Evolutionary conservation across 2,797 vertebrate species (phyloP).

Genomic region (Xenopus petersii): DNA sequence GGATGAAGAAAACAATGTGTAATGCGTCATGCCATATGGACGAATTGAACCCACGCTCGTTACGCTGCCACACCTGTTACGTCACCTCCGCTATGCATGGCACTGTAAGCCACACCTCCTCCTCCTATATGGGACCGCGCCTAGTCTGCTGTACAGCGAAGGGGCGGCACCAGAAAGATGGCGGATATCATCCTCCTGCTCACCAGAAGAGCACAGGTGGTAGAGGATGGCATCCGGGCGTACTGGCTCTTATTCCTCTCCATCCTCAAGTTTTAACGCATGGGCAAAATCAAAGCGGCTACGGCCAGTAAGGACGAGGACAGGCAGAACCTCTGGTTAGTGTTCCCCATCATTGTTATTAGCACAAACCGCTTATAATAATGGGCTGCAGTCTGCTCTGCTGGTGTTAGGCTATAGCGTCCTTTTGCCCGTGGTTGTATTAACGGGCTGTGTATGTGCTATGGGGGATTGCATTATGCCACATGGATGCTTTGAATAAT

Average conservation of each 20-base stretch:
- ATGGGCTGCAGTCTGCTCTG: no score
- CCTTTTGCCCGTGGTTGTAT: no score
- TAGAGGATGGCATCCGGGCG: constrained; percentile 62
- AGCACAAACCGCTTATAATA: background rate
- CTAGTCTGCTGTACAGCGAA: constrained; percentile 8
- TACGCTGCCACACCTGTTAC: background rate
- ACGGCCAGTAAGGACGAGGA: constrained; percentile 82
- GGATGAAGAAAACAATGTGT: no score
- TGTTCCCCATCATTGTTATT: background rate
- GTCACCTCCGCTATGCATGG: constrained; percentile 41
- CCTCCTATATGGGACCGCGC: constrained; percentile 23
- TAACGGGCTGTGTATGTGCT: no score
- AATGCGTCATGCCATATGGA: no score
- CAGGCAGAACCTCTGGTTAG: constrained; percentile 90
- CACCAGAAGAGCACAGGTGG: background rate
- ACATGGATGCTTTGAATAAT: no score
- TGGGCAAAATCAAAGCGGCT: constrained; percentile 52
- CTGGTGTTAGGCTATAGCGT: no score
- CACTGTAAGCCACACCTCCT: constrained; percentile 11
- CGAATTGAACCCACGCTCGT: no score
- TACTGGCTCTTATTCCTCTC: constrained; percentile 61
- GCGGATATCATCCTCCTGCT: background rate
- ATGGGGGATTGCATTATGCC: no score
- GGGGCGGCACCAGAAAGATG: background rate
- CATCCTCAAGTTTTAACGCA: constrained; percentile 52